Evolutionary conservation across 2,888 invertebrate genomes (phyloP).

Genomic region (Timandra comae): DNA sequence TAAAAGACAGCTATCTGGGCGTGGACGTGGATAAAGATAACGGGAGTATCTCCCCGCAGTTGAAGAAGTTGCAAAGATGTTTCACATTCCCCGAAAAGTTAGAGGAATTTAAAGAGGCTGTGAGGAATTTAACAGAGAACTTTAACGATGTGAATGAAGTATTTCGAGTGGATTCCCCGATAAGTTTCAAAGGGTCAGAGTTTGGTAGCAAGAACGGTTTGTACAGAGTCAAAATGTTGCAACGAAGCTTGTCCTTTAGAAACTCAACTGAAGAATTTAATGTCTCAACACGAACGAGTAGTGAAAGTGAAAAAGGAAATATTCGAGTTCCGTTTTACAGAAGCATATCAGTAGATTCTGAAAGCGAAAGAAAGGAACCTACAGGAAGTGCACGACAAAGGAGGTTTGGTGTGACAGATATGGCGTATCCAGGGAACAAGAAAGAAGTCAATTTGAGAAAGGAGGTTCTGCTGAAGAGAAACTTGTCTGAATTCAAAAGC

Average conservation of each 20-base stretch:
- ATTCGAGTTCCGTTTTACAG: slow-evolving; percentile 33
- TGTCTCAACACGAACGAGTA: slow-evolving; percentile 22
- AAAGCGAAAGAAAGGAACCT: slow-evolving; percentile 18
- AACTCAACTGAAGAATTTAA: slow-evolving; percentile 30
- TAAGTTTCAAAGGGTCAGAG: slow-evolving; percentile 15
- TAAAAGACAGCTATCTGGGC: slow-evolving; percentile 53
- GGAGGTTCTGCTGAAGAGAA: slow-evolving; percentile 41
- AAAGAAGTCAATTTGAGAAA: slow-evolving; percentile 44
- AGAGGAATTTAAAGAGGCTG: slow-evolving; percentile 31
- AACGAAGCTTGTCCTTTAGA: slow-evolving; percentile 31
- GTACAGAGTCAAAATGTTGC: slow-evolving; percentile 40
- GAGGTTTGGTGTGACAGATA: slow-evolving; percentile 35
- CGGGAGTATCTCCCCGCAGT: slow-evolving; percentile 43
- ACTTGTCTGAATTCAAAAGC: slow-evolving; percentile 39
- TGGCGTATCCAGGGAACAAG: slow-evolving; percentile 34
- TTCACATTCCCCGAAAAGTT: slow-evolving; percentile 46
- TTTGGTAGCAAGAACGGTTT: slow-evolving; percentile 32
- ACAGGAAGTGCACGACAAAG: slow-evolving; percentile 33
- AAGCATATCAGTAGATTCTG: slow-evolving; percentile 34
- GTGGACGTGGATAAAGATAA: slow-evolving; percentile 33
- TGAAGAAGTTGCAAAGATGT: slow-evolving; percentile 51
- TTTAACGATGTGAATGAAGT: slow-evolving; percentile 11
- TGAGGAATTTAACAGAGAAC: slow-evolving; percentile 21
- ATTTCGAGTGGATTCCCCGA: slow-evolving; percentile 18
- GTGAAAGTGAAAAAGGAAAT: too few relatives aligned